Percentiles rank a stretch among this genome's conserved stretches.
phyloP scores from a whole-genome alignment of 2,113 vertebrate species.

The Cebus imitator region DNA sequence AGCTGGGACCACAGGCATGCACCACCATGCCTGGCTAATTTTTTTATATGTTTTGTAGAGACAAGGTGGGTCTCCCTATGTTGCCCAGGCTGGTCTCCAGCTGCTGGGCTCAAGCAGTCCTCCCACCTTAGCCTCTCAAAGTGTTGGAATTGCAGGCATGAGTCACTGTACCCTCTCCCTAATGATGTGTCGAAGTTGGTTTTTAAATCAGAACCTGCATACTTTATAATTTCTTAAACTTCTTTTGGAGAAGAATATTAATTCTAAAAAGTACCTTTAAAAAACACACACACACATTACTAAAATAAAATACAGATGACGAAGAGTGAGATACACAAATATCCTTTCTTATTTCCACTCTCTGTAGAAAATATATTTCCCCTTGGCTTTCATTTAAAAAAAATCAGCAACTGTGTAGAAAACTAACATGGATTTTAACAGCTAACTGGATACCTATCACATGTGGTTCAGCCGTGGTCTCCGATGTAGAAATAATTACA shows the following conservation, averaged over 20 bases:
- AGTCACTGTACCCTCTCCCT: too few relatives aligned
- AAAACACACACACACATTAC: not conserved
- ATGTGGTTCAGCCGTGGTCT: not conserved
- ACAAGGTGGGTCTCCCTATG: too few relatives aligned
- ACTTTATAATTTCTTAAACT: not conserved
- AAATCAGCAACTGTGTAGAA: not conserved
- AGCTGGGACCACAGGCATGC: too few relatives aligned
- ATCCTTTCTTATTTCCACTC: not conserved
- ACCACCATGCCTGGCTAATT: too few relatives aligned
- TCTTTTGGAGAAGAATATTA: not conserved
- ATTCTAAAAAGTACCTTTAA: not conserved
- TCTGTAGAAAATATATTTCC: not conserved
- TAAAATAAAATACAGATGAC: not conserved
- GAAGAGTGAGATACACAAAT: not conserved
- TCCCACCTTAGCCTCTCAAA: too few relatives aligned
- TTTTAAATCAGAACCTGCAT: not conserved
- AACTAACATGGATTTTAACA: not conserved
- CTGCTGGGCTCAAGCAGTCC: too few relatives aligned
- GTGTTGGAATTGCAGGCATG: too few relatives aligned
- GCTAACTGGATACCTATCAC: not conserved
- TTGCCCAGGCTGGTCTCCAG: too few relatives aligned
- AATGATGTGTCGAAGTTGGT: not conserved
- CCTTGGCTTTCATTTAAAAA: not conserved
- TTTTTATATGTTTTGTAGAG: too few relatives aligned
- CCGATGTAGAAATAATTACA: not conserved